These are phyloP conservation scores for human (Homo sapiens) DNA, from an alignment of 2,113 vertebrate species.

Conservation along the genomic window DNA sequence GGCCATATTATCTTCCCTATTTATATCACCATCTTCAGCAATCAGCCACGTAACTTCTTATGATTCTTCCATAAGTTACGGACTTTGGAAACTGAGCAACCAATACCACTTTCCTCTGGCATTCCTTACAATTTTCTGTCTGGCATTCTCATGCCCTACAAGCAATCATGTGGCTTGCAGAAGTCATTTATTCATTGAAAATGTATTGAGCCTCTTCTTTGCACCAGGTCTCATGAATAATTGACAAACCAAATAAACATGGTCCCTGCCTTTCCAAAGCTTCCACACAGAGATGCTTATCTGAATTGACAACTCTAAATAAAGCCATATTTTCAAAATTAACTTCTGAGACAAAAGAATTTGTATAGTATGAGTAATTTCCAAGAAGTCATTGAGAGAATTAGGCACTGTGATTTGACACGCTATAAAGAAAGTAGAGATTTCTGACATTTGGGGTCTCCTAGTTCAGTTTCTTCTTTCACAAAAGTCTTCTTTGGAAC, in stretches of 20 bases:
- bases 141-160: neutral
- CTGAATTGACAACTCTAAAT: conserved; percentile 32
- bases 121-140: neutral
- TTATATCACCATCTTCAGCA: neutral
- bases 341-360: neutral
- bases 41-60: neutral
- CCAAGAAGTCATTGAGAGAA: neutral
- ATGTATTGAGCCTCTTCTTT: neutral
- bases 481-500: neutral
- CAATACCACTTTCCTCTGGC: neutral
- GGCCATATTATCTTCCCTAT: neutral
- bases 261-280: neutral
- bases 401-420: neutral
- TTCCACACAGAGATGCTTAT: neutral
- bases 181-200: neutral
- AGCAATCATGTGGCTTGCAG: neutral
- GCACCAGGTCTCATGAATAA: neutral
- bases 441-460: neutral
- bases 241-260: neutral
- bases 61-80: neutral
- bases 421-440: neutral
- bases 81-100: neutral
- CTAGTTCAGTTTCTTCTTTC: neutral
- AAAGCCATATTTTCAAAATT: conserved; percentile 4
- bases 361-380: neutral